Conservation (phyloP, 2,113 vertebrate genomes). For the Lycocorax pyrrhopterus region DNA sequence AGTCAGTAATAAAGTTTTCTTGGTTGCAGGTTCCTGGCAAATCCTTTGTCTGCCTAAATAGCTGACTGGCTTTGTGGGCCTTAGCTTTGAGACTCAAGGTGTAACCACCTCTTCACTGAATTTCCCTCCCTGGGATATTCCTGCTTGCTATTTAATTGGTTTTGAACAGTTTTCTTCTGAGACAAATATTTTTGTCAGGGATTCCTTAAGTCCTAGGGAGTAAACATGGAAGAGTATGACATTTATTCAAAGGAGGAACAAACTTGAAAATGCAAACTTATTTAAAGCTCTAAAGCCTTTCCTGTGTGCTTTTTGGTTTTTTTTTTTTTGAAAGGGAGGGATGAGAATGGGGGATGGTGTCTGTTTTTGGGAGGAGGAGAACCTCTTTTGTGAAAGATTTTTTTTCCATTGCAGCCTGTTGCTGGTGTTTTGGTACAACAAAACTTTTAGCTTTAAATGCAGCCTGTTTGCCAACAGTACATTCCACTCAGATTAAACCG, state of each 20-base stretch:
- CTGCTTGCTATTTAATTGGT: neutral
- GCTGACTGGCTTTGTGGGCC: neutral
- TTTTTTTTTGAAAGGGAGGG: neutral
- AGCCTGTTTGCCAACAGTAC: slow-evolving; percentile 27
- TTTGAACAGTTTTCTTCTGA: neutral
- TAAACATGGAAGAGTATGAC: neutral
- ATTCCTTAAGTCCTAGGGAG: neutral
- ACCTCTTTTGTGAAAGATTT: neutral
- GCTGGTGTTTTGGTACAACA: slow-evolving; percentile 2
- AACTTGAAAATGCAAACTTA: neutral
- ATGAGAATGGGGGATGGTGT: neutral
- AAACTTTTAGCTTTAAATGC: slow-evolving; percentile 12
- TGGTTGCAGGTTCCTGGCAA: neutral
- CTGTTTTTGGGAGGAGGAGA: neutral
- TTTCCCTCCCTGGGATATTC: neutral
- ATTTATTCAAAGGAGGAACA: neutral
- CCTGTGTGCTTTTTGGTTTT: neutral
- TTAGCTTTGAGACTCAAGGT: neutral
- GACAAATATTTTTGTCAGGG: neutral
- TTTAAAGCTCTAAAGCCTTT: neutral
- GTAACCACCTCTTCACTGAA: neutral
- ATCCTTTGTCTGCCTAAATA: neutral
- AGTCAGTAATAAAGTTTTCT: neutral
- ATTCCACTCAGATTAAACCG: slow-evolving; percentile 14
- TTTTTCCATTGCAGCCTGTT: slow-evolving; percentile 10